These are phyloP conservation scores for Drusus annulatus DNA, from an alignment of 1,140 invertebrate genomes.

Conservation along the genomic window DNA sequence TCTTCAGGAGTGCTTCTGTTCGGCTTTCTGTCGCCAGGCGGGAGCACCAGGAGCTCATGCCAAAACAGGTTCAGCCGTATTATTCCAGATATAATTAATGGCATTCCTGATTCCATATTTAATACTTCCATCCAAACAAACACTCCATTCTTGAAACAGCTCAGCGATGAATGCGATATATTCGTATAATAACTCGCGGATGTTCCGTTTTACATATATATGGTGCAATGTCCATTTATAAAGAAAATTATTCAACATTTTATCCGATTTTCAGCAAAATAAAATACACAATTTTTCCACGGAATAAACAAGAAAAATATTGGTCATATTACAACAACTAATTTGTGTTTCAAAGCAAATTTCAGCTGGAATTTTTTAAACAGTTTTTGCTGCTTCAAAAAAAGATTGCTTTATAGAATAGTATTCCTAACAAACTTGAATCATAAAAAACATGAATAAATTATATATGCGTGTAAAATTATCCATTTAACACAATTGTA, in stretches of 20 bases:
- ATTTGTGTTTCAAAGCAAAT: neutral
- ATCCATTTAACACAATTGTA: too few species aligned
- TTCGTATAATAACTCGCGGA: neutral
- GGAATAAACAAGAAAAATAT: neutral
- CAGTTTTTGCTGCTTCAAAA: too few species aligned
- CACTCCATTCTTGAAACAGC: constrained; percentile 18
- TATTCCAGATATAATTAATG: constrained; percentile 25
- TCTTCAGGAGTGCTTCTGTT: neutral
- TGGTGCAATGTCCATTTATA: neutral
- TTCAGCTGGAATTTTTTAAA: too few species aligned
- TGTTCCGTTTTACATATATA: neutral
- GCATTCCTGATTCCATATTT: constrained; percentile 25
- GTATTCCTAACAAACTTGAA: too few species aligned
- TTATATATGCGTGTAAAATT: too few species aligned
- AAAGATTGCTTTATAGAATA: too few species aligned
- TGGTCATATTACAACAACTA: neutral
- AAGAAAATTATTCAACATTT: neutral
- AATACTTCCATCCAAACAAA: constrained; percentile 2
- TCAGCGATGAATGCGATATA: constrained; percentile 25
- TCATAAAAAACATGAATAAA: too few species aligned
- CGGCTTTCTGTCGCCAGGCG: constrained; percentile 24
- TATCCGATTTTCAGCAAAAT: neutral
- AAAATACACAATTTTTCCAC: neutral
- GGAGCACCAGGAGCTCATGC: constrained; percentile 11
- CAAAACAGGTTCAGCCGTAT: constrained; percentile 5